Evolutionary conservation across 2,797 vertebrate genomes (phyloP), one percentile per base, ranked within the genome.

Genomic region (Muscicapa striata): DNA sequence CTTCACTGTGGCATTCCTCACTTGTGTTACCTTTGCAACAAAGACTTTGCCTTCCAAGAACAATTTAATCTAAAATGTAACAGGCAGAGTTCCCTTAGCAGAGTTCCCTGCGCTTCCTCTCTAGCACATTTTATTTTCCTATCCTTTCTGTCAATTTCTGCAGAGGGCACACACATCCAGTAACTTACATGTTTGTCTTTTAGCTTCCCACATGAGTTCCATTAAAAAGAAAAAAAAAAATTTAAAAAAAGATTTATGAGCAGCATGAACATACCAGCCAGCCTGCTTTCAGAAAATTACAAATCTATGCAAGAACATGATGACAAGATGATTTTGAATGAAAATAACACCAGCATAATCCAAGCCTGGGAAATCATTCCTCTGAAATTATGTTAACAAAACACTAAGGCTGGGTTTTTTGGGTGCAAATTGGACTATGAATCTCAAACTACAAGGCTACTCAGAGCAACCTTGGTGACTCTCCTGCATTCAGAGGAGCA

Each of bases 241-340:
- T 32, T 55, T 9, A 0, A 48, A 55, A 64, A 69, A 74, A 74
- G 12, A 85, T 70, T 73, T 85, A 90, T 14, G 54, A 91, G 52
- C 59, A 95, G 73, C 54, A 59, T 43, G 74, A 85, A 67, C 52
- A 41, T 32, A 83, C 49, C 15, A 92, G 78, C 49, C 92, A 89
- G 83, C 61, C 48, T 87, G 72, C 86, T 85, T 95, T 93, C 93
- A 96, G 91, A 89, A 95, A 90, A 93, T 70, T 63, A 86, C 52
- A 82, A 89, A 94, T 84, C 61, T 76, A 84, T 51, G 57, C 89
- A 93, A 84, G 82, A 94, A 82, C 91, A 86, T 30, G 83, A 91
- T 78, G 89, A 95, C 85, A 90, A 73, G 84, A 94, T 64, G 18
- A 90, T 87, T 94, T 63, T 81, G 79, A 93, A 91, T 89, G 59